A percentile compares a stretch with the other conserved stretches of the same genome.
Evolutionary conservation across 2,113 vertebrate species (phyloP).

Genomic region (Tupaia chinensis): DNA sequence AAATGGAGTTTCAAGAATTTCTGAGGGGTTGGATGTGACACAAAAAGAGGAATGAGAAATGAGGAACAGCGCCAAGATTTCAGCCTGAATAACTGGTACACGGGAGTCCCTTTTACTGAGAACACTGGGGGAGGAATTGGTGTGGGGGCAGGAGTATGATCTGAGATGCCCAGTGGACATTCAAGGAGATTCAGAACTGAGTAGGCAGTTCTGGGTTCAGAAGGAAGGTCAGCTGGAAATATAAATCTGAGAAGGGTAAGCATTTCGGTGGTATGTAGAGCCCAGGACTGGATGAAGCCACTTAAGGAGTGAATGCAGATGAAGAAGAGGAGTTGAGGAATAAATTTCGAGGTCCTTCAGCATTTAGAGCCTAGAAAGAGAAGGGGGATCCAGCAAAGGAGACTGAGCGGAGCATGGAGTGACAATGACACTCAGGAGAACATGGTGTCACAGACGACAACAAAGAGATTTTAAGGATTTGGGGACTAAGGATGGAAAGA

Average conservation of each 20-base stretch:
- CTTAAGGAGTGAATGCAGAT: neutral
- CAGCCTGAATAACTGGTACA: neutral
- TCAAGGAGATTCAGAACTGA: neutral
- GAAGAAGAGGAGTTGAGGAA: neutral
- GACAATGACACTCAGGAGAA: neutral
- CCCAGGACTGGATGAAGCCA: neutral
- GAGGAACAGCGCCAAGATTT: neutral
- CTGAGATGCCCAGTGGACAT: neutral
- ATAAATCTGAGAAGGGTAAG: neutral
- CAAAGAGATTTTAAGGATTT: neutral
- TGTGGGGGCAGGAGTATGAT: neutral
- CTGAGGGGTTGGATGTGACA: neutral
- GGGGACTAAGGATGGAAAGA: neutral
- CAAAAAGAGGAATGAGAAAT: neutral
- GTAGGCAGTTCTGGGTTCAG: neutral
- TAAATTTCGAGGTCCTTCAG: neutral
- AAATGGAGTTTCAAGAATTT: neutral
- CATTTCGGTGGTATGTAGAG: neutral
- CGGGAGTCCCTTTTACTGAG: neutral
- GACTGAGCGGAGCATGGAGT: neutral
- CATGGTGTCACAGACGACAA: neutral
- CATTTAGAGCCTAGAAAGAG: neutral
- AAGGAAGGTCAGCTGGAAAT: neutral
- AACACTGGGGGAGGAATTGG: neutral
- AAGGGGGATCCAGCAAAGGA: neutral